These are phyloP conservation scores for Tapera naevia DNA, from an alignment of 2,797 vertebrate species.

Conservation along the genomic window DNA sequence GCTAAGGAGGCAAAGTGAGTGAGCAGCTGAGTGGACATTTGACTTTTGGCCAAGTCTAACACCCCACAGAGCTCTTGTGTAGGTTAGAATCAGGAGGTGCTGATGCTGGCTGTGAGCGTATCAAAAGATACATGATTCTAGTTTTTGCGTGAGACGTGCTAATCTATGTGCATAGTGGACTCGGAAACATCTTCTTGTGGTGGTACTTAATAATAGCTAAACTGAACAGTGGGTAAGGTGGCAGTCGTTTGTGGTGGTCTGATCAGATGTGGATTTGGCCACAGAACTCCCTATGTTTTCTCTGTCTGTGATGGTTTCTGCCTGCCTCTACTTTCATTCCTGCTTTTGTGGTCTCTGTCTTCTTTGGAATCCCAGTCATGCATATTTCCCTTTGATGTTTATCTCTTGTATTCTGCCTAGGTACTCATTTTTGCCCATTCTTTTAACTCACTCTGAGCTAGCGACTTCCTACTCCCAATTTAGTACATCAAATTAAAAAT, in stretches of 20 bases:
- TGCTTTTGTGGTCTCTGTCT: background rate
- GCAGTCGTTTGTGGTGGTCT: rapidly evolving
- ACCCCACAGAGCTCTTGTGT: background rate
- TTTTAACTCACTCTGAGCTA: background rate
- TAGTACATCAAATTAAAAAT: background rate
- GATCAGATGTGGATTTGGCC: background rate
- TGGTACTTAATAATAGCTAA: background rate
- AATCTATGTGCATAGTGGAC: rapidly evolving
- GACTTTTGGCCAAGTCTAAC: background rate
- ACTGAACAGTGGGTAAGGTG: background rate
- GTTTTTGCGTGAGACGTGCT: background rate
- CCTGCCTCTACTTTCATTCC: background rate
- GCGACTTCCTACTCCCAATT: background rate
- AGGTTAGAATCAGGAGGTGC: background rate
- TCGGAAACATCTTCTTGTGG: background rate
- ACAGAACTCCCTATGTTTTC: background rate
- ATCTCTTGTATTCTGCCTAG: background rate
- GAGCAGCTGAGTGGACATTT: background rate
- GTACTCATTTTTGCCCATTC: background rate
- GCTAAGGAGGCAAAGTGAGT: background rate
- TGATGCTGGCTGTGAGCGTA: background rate
- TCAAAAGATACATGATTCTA: background rate
- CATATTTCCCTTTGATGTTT: background rate
- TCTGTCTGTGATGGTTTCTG: background rate
- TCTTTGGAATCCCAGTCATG: background rate